Percentiles rank a stretch among this genome's conserved stretches.
Conservation (phyloP, 2,888 invertebrate genomes). For the Habrosyne pyritoides region DNA sequence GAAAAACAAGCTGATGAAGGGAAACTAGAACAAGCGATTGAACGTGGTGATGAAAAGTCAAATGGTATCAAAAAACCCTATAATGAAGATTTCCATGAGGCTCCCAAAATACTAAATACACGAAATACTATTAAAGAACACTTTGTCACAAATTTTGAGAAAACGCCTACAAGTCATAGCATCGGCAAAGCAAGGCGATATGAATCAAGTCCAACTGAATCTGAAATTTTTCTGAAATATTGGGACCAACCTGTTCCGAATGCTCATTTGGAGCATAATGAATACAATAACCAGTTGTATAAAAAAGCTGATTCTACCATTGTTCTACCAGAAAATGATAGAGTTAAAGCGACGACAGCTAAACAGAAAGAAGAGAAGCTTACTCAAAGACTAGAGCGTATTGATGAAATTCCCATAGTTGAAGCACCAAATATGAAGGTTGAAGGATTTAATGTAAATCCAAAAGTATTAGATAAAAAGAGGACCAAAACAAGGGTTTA, state of each 20-base stretch:
- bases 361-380: slow-evolving; percentile 47
- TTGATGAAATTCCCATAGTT: slow-evolving; percentile 51
- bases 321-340: slow-evolving; percentile 12
- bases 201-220: background rate
- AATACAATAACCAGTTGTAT: background rate
- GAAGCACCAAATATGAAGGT: slow-evolving; percentile 41
- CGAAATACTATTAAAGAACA: background rate
- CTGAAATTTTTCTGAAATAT: background rate
- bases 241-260: background rate
- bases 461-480: slow-evolving; percentile 41
- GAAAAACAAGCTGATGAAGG: background rate
- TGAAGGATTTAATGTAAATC: slow-evolving; percentile 44
- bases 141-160: background rate
- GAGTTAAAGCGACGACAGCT: slow-evolving; percentile 36
- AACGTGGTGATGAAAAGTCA: background rate
- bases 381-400: slow-evolving; percentile 52
- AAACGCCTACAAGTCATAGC: background rate
- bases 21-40: background rate
- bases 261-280: background rate
- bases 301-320: slow-evolving; percentile 1
- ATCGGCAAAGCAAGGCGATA: background rate
- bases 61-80: background rate
- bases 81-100: background rate
- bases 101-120: background rate
- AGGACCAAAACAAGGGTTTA: background rate